Evolutionary conservation across 1,140 invertebrate genomes (phyloP).

Genomic region (Elymnias hypermnestra): DNA sequence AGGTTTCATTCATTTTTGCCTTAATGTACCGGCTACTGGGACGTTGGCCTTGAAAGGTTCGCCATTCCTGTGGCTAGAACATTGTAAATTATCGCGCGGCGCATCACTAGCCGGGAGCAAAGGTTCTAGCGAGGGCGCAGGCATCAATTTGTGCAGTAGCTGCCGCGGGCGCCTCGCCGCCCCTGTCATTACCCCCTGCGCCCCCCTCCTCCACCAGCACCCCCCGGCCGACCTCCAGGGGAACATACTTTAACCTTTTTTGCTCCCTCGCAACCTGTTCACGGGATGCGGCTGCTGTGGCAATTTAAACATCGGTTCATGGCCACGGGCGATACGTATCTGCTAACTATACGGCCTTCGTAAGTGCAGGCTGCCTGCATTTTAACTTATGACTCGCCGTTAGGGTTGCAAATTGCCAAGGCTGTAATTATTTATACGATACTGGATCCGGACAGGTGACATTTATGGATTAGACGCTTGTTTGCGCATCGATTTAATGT

Average conservation of each 20-base stretch:
- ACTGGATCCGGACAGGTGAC: slow-evolving; percentile 4
- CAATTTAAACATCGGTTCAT: slow-evolving; percentile 67
- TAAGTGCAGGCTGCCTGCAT: slow-evolving; percentile 29
- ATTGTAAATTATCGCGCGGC: slow-evolving; percentile 53
- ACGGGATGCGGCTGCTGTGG: slow-evolving; percentile 57
- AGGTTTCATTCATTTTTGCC: too few species aligned
- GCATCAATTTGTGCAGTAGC: slow-evolving; percentile 73
- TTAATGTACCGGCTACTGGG: neutral
- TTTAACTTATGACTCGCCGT: slow-evolving; percentile 32
- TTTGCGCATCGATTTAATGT: neutral
- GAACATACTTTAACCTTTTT: slow-evolving; percentile 74
- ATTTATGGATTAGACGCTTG: slow-evolving; percentile 3
- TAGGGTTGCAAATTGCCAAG: slow-evolving; percentile 15
- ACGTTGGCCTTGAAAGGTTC: slow-evolving; percentile 1
- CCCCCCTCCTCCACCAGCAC: slow-evolving; percentile 21
- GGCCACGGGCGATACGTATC: slow-evolving; percentile 60
- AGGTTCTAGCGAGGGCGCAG: slow-evolving; percentile 66
- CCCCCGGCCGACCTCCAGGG: slow-evolving; percentile 40
- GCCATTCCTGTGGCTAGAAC: slow-evolving; percentile 22
- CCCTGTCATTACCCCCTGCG: slow-evolving; percentile 66
- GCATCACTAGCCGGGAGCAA: slow-evolving; percentile 72
- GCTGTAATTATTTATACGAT: slow-evolving; percentile 15
- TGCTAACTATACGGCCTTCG: slow-evolving; percentile 37
- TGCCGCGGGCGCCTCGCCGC: slow-evolving; percentile 66
- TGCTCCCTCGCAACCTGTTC: slow-evolving; percentile 71